Conservation (phyloP, 2,113 vertebrate species). For the Telmatochromis sp. region DNA sequence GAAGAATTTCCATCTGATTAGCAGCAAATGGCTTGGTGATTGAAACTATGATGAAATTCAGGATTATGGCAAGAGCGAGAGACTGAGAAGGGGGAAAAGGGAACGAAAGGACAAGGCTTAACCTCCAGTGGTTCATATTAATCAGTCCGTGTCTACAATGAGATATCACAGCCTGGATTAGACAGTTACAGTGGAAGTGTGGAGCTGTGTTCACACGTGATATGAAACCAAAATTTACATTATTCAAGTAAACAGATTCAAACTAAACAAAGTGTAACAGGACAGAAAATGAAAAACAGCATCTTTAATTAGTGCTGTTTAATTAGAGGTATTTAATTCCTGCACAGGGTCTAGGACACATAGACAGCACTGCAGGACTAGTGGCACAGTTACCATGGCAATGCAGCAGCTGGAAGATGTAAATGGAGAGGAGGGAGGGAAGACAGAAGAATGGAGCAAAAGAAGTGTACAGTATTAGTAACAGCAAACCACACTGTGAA, state of each 20-base stretch:
- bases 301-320: neutral
- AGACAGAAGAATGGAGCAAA: neutral
- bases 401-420: neutral
- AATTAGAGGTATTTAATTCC: neutral
- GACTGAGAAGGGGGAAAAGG: neutral
- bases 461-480: neutral
- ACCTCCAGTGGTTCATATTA: neutral
- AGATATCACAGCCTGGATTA: neutral
- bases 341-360: neutral
- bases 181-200: neutral
- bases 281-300: neutral
- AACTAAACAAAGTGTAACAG: neutral
- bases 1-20: constrained; percentile 9
- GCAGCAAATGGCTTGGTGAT: neutral
- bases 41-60: neutral
- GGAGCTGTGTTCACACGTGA: neutral
- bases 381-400: constrained; percentile 3
- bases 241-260: neutral
- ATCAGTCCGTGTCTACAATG: neutral
- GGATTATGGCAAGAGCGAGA: neutral
- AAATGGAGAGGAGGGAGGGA: neutral
- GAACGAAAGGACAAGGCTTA: neutral
- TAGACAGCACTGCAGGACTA: neutral
- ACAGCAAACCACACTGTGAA: neutral
- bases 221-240: neutral